Evolutionary conservation across 2,888 invertebrate genomes (phyloP).

Genomic region (Synergus japonicus): DNA sequence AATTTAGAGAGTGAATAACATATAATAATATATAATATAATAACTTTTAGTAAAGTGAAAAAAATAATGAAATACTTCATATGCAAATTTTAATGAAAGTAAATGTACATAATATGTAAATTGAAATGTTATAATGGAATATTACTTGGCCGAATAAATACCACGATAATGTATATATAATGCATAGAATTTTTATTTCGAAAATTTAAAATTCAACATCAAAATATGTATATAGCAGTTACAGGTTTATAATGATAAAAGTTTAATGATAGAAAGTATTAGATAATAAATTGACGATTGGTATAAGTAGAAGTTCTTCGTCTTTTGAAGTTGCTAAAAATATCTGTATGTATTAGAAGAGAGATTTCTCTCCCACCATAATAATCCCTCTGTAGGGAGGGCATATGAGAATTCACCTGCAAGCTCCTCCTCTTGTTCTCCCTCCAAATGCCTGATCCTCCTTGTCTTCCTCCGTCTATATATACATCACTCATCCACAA

Average conservation of each 20-base stretch:
- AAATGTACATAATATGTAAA: background rate
- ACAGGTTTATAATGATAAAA: no score
- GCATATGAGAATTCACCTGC: slow-evolving; percentile 59
- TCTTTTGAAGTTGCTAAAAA: no score
- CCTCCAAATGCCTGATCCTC: slow-evolving; percentile 45
- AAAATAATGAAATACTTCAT: background rate
- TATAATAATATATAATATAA: background rate
- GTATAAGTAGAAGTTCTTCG: no score
- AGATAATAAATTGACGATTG: no score
- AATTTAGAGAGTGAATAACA: no score
- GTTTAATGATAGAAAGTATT: no score
- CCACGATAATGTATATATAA: no score
- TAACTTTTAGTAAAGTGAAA: no score
- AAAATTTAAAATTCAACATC: no score
- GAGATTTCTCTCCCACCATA: slow-evolving; percentile 57
- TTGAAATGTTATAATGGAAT: background rate
- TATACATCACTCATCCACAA: background rate
- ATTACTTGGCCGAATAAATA: background rate
- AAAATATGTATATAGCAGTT: no score
- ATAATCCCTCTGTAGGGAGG: slow-evolving; percentile 49
- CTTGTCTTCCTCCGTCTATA: slow-evolving; percentile 1
- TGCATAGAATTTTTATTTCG: no score
- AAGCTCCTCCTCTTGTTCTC: slow-evolving; percentile 65
- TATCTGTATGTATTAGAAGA: background rate
- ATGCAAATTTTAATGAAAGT: background rate